phyloP scores from a whole-genome alignment of 1,140 invertebrate genomes.

The Brachionus angularis region DNA sequence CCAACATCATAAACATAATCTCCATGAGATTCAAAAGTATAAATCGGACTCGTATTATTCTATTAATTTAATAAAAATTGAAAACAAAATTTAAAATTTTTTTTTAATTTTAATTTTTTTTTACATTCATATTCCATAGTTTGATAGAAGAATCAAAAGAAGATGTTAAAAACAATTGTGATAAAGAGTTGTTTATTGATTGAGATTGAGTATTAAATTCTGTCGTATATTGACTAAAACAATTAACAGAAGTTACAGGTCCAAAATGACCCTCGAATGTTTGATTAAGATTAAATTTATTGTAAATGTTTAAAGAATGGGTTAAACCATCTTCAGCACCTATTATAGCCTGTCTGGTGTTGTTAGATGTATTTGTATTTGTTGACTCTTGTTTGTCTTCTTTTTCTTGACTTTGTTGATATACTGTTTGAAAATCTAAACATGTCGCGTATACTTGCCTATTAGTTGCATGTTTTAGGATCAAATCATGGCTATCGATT shows the following conservation, averaged over 20 bases:
- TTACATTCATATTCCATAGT: conserved; percentile 88
- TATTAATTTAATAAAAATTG: not conserved
- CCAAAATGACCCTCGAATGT: conserved; percentile 28
- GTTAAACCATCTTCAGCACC: conserved; percentile 30
- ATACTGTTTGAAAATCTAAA: conserved; percentile 26
- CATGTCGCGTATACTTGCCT: conserved; percentile 33
- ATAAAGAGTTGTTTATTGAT: not conserved
- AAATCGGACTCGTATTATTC: conserved; percentile 80
- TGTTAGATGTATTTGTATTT: no score
- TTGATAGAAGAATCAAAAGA: conserved; percentile 98
- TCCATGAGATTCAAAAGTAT: conserved; percentile 94
- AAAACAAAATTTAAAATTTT: not conserved
- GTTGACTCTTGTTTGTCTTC: not conserved
- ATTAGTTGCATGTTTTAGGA: conserved; percentile 1
- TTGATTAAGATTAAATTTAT: not conserved
- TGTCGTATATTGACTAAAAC: not conserved
- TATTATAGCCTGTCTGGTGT: conserved; percentile 4
- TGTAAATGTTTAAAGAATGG: conserved; percentile 16
- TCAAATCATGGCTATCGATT: conserved; percentile 60
- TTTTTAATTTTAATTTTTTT: conserved; percentile 1
- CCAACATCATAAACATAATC: conserved; percentile 95
- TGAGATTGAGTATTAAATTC: not conserved
- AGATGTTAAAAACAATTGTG: conserved; percentile 70
- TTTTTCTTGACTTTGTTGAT: not conserved
- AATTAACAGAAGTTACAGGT: conserved; percentile 17